Evolutionary conservation across 2,888 invertebrate species (phyloP).

Genomic region (Synergus umbraculus): DNA sequence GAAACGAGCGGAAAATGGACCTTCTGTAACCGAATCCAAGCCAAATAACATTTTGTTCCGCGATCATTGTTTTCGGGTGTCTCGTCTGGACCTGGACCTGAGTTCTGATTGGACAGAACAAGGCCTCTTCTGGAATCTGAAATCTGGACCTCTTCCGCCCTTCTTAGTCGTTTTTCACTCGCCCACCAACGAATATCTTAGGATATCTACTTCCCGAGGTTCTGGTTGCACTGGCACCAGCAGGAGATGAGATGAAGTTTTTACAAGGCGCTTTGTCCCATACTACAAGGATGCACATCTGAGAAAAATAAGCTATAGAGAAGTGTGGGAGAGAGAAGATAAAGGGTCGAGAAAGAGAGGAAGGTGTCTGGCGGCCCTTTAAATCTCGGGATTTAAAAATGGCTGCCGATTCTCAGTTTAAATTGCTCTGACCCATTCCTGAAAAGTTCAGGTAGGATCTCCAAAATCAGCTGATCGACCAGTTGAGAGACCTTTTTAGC

Average conservation of each 20-base stretch:
- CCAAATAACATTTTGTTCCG: conserved; percentile 28
- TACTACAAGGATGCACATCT: neutral
- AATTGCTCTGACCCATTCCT: conserved; percentile 18
- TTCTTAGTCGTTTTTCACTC: neutral
- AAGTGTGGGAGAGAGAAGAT: neutral
- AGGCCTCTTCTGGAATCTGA: neutral
- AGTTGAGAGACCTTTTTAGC: neutral
- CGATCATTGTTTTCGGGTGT: conserved; percentile 33
- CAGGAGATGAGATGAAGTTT: conserved; percentile 40
- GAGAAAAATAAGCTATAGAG: conserved; percentile 19
- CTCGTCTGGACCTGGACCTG: neutral
- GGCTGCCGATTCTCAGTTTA: neutral
- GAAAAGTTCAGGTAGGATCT: neutral
- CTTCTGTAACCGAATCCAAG: conserved; percentile 34
- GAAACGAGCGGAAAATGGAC: conserved; percentile 41
- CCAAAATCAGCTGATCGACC: conserved; percentile 22
- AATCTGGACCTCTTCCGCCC: conserved; percentile 38
- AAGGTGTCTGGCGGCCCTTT: conserved; percentile 30
- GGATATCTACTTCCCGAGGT: neutral
- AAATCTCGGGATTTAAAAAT: conserved; percentile 38
- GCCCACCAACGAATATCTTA: conserved; percentile 39
- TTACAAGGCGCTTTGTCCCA: conserved; percentile 21
- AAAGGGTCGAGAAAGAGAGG: conserved; percentile 9
- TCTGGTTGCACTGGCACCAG: conserved; percentile 22
- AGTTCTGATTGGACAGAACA: neutral